Base-by-base conservation (phyloP, 2,113 vertebrate genomes). In the Alethe castanea region DNA sequence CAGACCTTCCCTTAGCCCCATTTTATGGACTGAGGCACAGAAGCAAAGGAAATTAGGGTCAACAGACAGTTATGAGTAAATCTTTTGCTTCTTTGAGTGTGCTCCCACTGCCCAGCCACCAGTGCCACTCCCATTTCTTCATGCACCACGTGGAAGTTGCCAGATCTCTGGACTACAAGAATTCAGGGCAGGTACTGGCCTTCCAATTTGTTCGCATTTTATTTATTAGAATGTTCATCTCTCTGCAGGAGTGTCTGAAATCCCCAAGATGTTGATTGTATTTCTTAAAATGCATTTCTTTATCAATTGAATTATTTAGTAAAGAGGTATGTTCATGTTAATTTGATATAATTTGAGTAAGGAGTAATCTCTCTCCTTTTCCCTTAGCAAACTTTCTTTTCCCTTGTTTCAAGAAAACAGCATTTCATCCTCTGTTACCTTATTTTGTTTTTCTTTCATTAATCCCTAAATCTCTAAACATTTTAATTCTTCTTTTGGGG, bases 251-350 rank as follows among this genome's bases (percentile, higher is more conserved):
- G 48, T 56, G 69, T 79, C 84, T 84, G 52, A 84, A 86, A 81
- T 92, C 77, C 69, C 76, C 38, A 48, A 56, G 88, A 79, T n/a
- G 38, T 86, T 73, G 74, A 95, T 90, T 90, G 50, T 50, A 72
- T 92, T 96, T 84, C 79, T 94, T 94, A 71, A 86, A 78, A 47
- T 66, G 47, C 40, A 10, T 93, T 88, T 83, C 64, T 81, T 82
- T 92, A 96, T 92, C 88, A 86, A 65, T 54, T 86, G 80, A 86
- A 92, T 95, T 96, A 93, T 93, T 95, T 93, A 95, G 48, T 83
- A 81, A 93, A 96, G 90, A 92, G 56, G 38, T 78, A 67, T 60
- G 44, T 83, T 95, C 65, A 50, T 93, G 57, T 93, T 92, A 93
- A 92, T 92, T 95, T 95, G 47, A 90, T 92, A 67, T 35, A 81